Evolutionary conservation across 2,888 invertebrate species (phyloP), one percentile per base, ranked within the genome.

Genomic region (Acronicta leporina): DNA sequence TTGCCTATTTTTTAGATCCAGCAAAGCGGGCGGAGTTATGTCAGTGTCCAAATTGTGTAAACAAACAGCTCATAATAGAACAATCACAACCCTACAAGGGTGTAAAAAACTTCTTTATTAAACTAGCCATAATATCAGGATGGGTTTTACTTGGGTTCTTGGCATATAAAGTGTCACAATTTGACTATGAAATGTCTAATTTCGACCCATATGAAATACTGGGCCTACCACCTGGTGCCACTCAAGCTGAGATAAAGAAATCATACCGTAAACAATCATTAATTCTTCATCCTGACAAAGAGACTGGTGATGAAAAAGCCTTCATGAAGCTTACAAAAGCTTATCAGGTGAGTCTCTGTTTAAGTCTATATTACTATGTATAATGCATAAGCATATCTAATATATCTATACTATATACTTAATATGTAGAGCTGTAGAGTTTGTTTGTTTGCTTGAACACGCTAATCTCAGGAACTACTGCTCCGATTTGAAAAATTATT

Each of bases 171-270:
- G 98, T 98, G 40, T 98, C 99, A 0, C 98, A 99, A 89, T 98
- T 99, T 94, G 99, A 99, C 88, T 98, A 99, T 93, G 99, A 99
- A 94, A 98, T 98, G 96, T 98, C 98, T 8, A 99, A 99, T 89
- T 99, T 99, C 94, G 99, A 99, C 95, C 99, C 99, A 0, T 99
- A 98, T 94, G 98, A 98, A 87, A 99, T 99, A 85, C 95, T 99
- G 62, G 97, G 97, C 48, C 95, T 99, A 73, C 97, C 99, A 55
- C 95, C 97, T 65, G 98, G 98, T 56, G 96, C 99, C 14, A 97
- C 97, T 40, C 96, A 97, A 87, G 95, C 96, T 25, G 98, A 99
- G 83, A 98, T 99, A 51, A 99, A 99, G 89, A 98, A 97, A 90
- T 98, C 99, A 11, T 99, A 99, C 89, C 96, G 99, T 63, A 98